Evolutionary conservation across 2,113 vertebrate genomes (phyloP).

Genomic region (Emydura subglobosa): DNA sequence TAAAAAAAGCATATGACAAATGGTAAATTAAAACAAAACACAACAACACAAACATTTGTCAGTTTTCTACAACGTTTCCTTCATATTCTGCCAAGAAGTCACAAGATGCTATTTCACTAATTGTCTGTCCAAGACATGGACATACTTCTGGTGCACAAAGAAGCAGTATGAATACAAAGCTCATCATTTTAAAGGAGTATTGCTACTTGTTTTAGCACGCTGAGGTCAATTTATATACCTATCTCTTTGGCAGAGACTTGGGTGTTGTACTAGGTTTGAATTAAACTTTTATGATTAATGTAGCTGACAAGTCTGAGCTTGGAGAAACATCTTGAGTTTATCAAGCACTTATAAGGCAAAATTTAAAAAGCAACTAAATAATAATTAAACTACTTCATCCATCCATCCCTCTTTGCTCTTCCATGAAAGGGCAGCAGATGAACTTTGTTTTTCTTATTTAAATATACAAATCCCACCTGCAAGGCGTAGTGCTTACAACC

Average conservation of each 20-base stretch:
- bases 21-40: slow-evolving; percentile 50
- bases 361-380: neutral
- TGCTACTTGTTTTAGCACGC: slow-evolving; percentile 41
- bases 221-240: neutral
- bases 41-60: slow-evolving; percentile 38
- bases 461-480: neutral
- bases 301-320: neutral
- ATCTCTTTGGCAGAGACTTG: neutral
- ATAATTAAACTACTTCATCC: neutral
- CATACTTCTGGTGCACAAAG: slow-evolving; percentile 38
- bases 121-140: slow-evolving; percentile 34
- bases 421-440: neutral
- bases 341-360: neutral
- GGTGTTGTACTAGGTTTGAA: neutral
- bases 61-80: slow-evolving; percentile 47
- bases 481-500: slow-evolving; percentile 27
- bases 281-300: neutral
- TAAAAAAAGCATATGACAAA: slow-evolving; percentile 30
- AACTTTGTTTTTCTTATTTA: neutral
- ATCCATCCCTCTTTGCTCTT: neutral
- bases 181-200: slow-evolving; percentile 1
- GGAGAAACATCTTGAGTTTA: neutral
- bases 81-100: slow-evolving; percentile 42
- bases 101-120: slow-evolving; percentile 43
- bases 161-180: slow-evolving; percentile 57